Percentiles rank a stretch among this genome's conserved stretches.
These are phyloP conservation scores for Diabrotica balteata DNA, from an alignment of 2,888 invertebrate species.

Conservation along the genomic window DNA sequence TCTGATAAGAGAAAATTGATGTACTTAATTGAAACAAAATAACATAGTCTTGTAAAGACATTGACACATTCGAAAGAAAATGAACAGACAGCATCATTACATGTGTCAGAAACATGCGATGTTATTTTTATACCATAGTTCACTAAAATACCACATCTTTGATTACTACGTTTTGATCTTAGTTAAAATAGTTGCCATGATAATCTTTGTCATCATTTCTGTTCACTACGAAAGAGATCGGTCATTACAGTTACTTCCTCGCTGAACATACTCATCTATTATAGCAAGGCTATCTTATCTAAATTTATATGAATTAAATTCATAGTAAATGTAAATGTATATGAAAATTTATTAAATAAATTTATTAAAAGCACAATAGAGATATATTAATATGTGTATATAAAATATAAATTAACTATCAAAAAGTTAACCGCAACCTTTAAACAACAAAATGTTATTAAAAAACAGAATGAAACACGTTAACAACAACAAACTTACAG, in stretches of 20 bases:
- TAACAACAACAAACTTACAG: constrained; percentile 43
- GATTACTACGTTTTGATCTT: too few relatives aligned
- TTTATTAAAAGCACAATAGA: constrained; percentile 45
- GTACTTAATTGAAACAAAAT: too few relatives aligned
- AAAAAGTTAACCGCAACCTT: constrained; percentile 51
- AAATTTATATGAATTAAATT: constrained; percentile 40
- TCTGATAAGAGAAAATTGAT: too few relatives aligned
- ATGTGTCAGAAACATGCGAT: too few relatives aligned
- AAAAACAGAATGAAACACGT: constrained; percentile 42
- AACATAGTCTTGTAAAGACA: too few relatives aligned
- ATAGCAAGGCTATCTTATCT: constrained; percentile 15
- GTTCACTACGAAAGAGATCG: too few relatives aligned
- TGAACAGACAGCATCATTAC: too few relatives aligned
- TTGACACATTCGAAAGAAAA: too few relatives aligned
- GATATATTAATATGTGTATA: constrained; percentile 46
- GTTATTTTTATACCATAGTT: too few relatives aligned
- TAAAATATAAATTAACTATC: constrained; percentile 48
- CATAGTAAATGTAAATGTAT: constrained; percentile 43
- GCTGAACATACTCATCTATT: neutral
- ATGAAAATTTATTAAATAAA: constrained; percentile 45
- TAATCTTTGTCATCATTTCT: too few relatives aligned
- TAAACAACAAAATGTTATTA: constrained; percentile 41
- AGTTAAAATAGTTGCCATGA: too few relatives aligned
- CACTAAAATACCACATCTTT: too few relatives aligned
- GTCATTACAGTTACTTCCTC: neutral